Base-by-base conservation (phyloP, 1,140 invertebrate species). In the Hyles vespertilio region DNA sequence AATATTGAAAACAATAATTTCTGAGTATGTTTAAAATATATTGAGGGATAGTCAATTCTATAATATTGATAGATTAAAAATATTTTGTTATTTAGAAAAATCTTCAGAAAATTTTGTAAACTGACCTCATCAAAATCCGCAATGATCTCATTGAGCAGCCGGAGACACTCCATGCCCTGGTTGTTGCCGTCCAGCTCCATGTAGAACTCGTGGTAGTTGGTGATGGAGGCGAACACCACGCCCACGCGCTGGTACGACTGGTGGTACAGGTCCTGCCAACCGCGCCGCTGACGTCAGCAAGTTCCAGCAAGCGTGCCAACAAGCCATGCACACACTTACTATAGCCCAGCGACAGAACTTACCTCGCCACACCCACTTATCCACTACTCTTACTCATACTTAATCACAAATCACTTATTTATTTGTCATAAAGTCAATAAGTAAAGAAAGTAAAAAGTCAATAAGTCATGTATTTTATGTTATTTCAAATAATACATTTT, bases 161-260 rank as follows among this genome's bases (percentile, higher is more conserved):
- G 74, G 12, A 98, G 90, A 84, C 97, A 98, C 85, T 98, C 97
- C 61, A 98, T 92, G 3, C 97, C 97, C 87, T 97, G 96, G 84
- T 97, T 96, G 79, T 95, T 97, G 48, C 96, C 96, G 87, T 98
- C 97, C 61, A 98, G 91, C 90, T 98, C 96, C 74, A 95, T 97
- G 89, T 98, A 98, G 90, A 98, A 98, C 84, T 98, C 97, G 81
- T 98, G 96, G 87, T 98, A 98, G 90, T 98, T 98, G 63, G 97
- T 96, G 76, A 98, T 97, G 6, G 96, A 97, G 32, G 96, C 97
- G 89, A 98, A 98, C 50, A 98, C 93, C 22, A 98, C 96, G 36
- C 96, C 97, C 48, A 98, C 96, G 74, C 96, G 93, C 63, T 93
- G 93, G 89, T 98, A 98, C 77, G 96, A 96, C 86, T 98, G 96